phyloP scores from a whole-genome alignment of 2,113 vertebrate species.

The Cyanocitta stelleri region DNA sequence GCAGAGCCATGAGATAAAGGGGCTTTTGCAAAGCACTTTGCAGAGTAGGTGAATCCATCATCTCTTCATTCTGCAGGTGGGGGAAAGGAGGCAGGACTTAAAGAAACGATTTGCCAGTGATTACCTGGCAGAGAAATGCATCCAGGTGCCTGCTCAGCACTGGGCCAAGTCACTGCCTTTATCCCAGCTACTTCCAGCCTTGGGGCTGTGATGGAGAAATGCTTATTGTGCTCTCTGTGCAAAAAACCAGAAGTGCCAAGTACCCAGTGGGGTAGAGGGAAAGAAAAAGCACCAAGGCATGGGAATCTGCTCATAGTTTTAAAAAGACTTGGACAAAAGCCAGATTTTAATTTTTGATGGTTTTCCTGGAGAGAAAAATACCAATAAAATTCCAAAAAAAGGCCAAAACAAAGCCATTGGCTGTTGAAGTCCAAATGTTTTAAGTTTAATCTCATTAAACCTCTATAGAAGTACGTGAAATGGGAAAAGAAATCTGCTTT shows the following conservation, averaged over 20 bases:
- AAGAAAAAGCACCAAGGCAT: background rate
- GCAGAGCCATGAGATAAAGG: background rate
- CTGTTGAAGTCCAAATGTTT: background rate
- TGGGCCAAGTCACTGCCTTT: background rate
- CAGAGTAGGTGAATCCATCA: background rate
- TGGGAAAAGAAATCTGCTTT: background rate
- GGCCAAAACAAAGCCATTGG: background rate
- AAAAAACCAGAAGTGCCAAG: background rate
- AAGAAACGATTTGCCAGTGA: background rate
- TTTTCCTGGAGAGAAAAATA: background rate
- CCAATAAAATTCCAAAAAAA: background rate
- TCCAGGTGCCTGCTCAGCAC: background rate
- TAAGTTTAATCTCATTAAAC: background rate
- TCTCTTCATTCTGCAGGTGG: background rate
- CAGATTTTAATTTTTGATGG: background rate
- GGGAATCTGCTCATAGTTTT: background rate
- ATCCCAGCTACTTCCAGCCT: background rate
- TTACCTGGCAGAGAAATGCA: background rate
- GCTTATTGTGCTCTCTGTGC: background rate
- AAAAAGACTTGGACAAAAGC: background rate
- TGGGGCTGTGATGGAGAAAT: background rate
- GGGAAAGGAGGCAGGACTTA: background rate
- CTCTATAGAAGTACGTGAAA: background rate
- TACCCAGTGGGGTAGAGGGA: background rate
- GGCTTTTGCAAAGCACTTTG: background rate